Conservation (phyloP, 2,888 invertebrate genomes). For the Molorchus minor region DNA sequence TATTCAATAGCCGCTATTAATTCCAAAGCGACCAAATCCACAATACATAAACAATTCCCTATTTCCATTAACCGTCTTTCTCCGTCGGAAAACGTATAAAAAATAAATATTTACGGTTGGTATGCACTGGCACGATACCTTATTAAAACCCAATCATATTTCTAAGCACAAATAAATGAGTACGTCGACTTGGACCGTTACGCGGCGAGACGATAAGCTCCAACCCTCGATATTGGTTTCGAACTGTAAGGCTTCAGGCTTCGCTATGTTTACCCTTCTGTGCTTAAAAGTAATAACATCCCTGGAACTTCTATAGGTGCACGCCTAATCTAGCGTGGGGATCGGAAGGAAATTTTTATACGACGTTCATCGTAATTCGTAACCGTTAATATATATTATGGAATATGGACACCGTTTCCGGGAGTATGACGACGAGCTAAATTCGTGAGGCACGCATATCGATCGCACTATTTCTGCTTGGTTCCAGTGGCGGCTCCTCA, state of each 20-base stretch:
- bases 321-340: constrained; percentile 20
- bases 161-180: constrained; percentile 8
- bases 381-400: too few species aligned
- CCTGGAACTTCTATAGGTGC: constrained; percentile 12
- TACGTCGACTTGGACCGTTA: constrained; percentile 9
- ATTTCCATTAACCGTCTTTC: too few species aligned
- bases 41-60: too few species aligned
- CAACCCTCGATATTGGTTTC: constrained; percentile 22
- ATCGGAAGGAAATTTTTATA: constrained; percentile 24
- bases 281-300: constrained; percentile 27
- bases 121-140: constrained; percentile 17
- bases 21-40: too few species aligned
- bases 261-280: constrained; percentile 22
- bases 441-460: too few species aligned
- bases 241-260: constrained; percentile 5
- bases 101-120: constrained; percentile 17
- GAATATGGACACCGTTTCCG: too few species aligned
- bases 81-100: too few species aligned
- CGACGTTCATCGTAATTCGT: too few species aligned
- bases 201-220: constrained; percentile 17
- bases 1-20: too few species aligned
- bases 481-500: too few species aligned
- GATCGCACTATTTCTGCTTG: too few species aligned
- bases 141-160: constrained; percentile 11
- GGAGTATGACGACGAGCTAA: too few species aligned